These are phyloP conservation scores for Chalcosyrphus nemorum DNA, from an alignment of 2,888 invertebrate genomes.

Conservation along the genomic window DNA sequence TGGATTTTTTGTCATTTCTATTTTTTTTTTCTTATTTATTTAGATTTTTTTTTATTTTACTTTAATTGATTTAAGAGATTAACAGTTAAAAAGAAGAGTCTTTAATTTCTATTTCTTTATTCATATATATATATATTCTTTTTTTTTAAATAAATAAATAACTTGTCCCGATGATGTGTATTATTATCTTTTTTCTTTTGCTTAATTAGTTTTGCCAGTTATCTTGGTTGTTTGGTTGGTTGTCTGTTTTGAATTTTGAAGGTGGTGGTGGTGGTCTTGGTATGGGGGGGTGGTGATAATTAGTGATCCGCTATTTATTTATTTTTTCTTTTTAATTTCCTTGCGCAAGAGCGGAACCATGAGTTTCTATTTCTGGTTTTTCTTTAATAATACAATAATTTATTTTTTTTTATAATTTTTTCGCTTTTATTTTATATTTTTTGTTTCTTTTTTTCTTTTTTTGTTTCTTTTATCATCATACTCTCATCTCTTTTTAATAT, in stretches of 20 bases:
- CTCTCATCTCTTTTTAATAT: constrained; percentile 69
- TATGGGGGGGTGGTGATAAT: constrained; percentile 64
- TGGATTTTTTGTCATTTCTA: constrained; percentile 74
- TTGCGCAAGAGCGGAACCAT: constrained; percentile 49
- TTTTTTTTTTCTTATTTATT: constrained; percentile 77
- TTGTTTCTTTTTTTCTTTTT: constrained; percentile 39
- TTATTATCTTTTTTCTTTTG: constrained; percentile 55
- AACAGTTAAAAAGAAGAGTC: constrained; percentile 73
- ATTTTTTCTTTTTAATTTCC: constrained; percentile 16
- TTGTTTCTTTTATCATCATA: constrained; percentile 51
- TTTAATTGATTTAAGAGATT: constrained; percentile 74
- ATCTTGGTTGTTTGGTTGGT: constrained; percentile 54
- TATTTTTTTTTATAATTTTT: constrained; percentile 58
- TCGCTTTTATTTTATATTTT: constrained; percentile 60
- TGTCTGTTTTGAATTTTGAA: constrained; percentile 64
- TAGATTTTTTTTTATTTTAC: constrained; percentile 74
- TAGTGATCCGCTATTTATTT: constrained; percentile 48
- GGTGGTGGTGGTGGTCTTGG: constrained; percentile 69
- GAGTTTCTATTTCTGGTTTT: constrained; percentile 28
- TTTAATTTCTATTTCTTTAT: constrained; percentile 71
- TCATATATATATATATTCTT: constrained; percentile 44
- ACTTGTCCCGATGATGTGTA: constrained; percentile 73
- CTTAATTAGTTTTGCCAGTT: constrained; percentile 56
- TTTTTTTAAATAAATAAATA: constrained; percentile 73
- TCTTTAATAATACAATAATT: constrained; percentile 70